Evolutionary conservation across 2,888 invertebrate species (phyloP), one percentile per base, ranked within the genome.

Genomic region (Dimorphilus gyrociliatus): DNA sequence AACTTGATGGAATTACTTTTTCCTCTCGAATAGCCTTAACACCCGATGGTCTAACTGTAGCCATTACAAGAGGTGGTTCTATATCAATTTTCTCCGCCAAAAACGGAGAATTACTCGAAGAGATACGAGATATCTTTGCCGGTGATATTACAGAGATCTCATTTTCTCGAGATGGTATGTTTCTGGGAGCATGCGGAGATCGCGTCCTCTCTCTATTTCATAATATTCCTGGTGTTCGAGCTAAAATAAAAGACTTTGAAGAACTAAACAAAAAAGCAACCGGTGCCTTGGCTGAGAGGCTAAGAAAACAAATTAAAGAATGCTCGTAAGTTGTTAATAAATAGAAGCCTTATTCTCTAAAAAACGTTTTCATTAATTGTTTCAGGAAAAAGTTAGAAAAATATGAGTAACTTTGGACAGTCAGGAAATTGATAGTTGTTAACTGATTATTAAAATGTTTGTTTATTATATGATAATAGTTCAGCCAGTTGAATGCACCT

Each of bases 41-140:
- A 10, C 79, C 81, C 14, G 75, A 80, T 57, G 78, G 76, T 0
- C 74, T 79, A 50, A 76, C 80, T 13, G 63, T 81, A 8, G 79
- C 72, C 0, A 71, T 82, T 8, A 73, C 75, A 16, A 69, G 71
- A 34, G 72, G 72, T 30, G 65, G 69, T 21, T 67, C 67, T 12
- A 55, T 85, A 3, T 71, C 72, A 36, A 71, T 82, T 50, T 82
- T 75, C 64, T 76, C 51, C 40, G 72, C 75, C 0, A 63, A 69
- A 39, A 72, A 71, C 25, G 77, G 75, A 12, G 53, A 70, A 21
- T 21, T 21, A 10, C n/a, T 10, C n/a, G n/a, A 21, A 21, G n/a
- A 21, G 8, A n/a, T 21, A 21, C 8, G 8, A n/a, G 21, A 6
- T 19, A 19, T 13, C 28, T 36, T 69, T 69, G 8, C 67, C 80